phyloP scores from a whole-genome alignment of 2,888 invertebrate species.

The Zele albiditarsus region DNA sequence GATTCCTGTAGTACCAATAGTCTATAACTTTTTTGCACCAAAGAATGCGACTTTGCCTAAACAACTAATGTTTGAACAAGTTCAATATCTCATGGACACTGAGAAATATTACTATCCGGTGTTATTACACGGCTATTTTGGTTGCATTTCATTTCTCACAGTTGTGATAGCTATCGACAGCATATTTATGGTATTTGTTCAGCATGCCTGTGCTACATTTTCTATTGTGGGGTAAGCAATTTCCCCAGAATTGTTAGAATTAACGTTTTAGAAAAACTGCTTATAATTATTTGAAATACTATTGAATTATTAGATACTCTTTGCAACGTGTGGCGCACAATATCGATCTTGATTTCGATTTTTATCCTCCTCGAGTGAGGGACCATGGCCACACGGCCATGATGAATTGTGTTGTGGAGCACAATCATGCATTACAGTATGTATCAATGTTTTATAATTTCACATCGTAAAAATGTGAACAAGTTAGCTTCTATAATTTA shows the following conservation, averaged over 20 bases:
- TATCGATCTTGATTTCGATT: slow-evolving; percentile 45
- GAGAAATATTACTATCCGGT: slow-evolving; percentile 52
- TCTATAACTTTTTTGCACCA: slow-evolving; percentile 35
- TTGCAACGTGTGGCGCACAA: slow-evolving; percentile 49
- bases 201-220: slow-evolving; percentile 51
- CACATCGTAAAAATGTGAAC: not conserved
- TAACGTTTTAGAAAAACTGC: not conserved
- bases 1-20: slow-evolving; percentile 44
- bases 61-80: slow-evolving; percentile 46
- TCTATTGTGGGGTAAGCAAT: slow-evolving; percentile 51
- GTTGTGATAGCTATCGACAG: slow-evolving; percentile 48
- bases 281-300: not conserved
- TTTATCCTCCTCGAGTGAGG: slow-evolving; percentile 43
- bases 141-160: slow-evolving; percentile 46
- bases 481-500: not conserved
- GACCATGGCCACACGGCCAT: slow-evolving; percentile 47
- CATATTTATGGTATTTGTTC: slow-evolving; percentile 48
- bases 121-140: slow-evolving; percentile 49
- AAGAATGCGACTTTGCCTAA: slow-evolving; percentile 38
- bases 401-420: slow-evolving; percentile 51
- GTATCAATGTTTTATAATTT: slow-evolving; percentile 4
- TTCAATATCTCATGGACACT: slow-evolving; percentile 50
- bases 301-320: slow-evolving; percentile 48
- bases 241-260: not conserved
- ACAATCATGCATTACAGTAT: slow-evolving; percentile 48